Base-by-base conservation (phyloP, 2,888 invertebrate genomes). In the Drosophila eohydei region DNA sequence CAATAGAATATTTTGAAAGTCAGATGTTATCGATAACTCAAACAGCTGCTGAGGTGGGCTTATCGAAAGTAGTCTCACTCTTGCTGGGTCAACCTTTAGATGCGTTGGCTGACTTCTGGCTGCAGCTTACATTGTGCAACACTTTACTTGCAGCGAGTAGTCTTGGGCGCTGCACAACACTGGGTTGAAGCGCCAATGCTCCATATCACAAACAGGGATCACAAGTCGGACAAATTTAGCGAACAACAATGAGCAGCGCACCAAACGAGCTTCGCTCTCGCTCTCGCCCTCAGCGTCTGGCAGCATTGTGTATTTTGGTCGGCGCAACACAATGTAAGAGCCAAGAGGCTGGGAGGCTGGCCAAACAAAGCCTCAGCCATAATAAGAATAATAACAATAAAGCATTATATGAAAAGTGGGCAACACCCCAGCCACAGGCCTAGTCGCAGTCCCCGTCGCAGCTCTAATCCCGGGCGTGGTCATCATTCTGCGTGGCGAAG, bases 281-380 rank as follows among this genome's bases (percentile, higher is more conserved):
- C 38, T 4, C 38, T 11, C 16, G 11, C 16, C 14, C 40, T 40
- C 38, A 16, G 16, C 40, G 26, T 30, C 55, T 60, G 58, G 21
- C 28, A 43, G 28, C 30, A 30, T 48, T 56, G 30, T 40, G 28
- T 55, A 28, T 32, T 34, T 71, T 60, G 50, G 71, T 67, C 36
- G 81, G 51, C 66, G 52, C 66, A 78, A 76, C 58, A 77, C 85
- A 83, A 83, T 78, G 85, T 81, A 83, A 83, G 85, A 85, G 85
- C 70, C 71, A 21, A 51, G 61, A 58, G 78, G 56, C 69, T 64
- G 66, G 38, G 61, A 58, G 78, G 56, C 69, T 64, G 66, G 38
- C 62, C 59, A 62, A 71, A 81, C 85, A 79, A 81, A 71, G 83
- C 26, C 41, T 6, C 52, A 62, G 59, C 48, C 71, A 82, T 71